Percentiles rank a stretch among this genome's conserved stretches.
These are phyloP conservation scores for Paramormyrops hopkinsi DNA, from an alignment of 2,797 vertebrate species.

Conservation along the genomic window DNA sequence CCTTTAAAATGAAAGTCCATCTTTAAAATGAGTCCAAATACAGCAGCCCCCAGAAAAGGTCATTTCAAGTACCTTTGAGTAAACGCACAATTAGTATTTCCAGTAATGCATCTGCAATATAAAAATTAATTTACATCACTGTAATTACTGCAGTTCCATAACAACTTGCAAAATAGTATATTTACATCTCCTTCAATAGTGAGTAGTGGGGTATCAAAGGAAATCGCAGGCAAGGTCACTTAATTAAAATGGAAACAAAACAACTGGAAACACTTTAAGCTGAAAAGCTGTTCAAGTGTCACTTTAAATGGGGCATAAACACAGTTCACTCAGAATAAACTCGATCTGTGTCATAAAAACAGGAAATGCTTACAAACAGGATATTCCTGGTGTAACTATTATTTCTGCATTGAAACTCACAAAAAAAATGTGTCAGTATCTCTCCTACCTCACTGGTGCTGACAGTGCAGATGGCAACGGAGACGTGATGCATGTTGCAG, in stretches of 20 bases:
- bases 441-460: slow-evolving; percentile 38
- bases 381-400: slow-evolving; percentile 47
- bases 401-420: slow-evolving; percentile 32
- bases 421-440: slow-evolving; percentile 22
- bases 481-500: slow-evolving; percentile 22
- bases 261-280: neutral
- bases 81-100: neutral
- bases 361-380: slow-evolving; percentile 61
- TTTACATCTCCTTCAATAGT: neutral
- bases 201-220: neutral
- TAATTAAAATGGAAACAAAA: neutral
- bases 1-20: slow-evolving; percentile 29
- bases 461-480: slow-evolving; percentile 35
- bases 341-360: slow-evolving; percentile 41
- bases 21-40: neutral
- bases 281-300: neutral
- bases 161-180: neutral
- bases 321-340: slow-evolving; percentile 28
- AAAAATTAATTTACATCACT: neutral
- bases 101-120: neutral
- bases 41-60: neutral
- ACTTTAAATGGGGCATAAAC: neutral
- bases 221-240: neutral
- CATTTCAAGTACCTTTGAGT: neutral
- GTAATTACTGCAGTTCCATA: neutral